Evolutionary conservation across 2,888 invertebrate species (phyloP).

Genomic region (Melanostoma mellinum): DNA sequence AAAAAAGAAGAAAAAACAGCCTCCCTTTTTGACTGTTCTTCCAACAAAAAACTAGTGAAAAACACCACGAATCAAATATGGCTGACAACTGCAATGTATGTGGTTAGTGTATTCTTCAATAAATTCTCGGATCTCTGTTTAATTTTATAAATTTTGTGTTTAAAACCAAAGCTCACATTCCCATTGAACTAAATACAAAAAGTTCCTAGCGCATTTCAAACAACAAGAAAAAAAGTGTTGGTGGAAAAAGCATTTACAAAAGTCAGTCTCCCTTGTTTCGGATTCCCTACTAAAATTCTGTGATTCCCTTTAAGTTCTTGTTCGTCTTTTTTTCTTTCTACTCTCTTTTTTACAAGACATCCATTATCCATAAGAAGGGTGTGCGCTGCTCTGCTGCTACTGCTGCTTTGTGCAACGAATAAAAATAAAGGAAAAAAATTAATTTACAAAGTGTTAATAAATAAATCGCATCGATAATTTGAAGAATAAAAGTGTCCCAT

Average conservation of each 20-base stretch:
- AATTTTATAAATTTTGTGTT: neutral
- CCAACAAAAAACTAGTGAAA: constrained; percentile 39
- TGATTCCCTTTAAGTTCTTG: constrained; percentile 66
- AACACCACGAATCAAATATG: constrained; percentile 63
- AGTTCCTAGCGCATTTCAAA: constrained; percentile 54
- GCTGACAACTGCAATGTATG: constrained; percentile 60
- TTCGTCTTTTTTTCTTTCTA: constrained; percentile 43
- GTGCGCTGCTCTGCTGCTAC: constrained; percentile 63
- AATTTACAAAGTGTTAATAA: constrained; percentile 46
- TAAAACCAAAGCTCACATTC: constrained; percentile 41
- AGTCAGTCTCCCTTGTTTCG: constrained; percentile 60
- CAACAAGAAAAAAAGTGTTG: constrained; percentile 6
- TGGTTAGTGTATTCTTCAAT: constrained; percentile 40
- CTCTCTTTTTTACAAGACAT: constrained; percentile 68
- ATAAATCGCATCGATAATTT: constrained; percentile 48
- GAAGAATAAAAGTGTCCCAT: neutral
- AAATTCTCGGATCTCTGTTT: constrained; percentile 43
- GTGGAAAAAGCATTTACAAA: constrained; percentile 11
- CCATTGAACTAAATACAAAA: constrained; percentile 47
- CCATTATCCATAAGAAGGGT: constrained; percentile 59
- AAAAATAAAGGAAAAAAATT: constrained; percentile 46
- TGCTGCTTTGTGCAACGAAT: constrained; percentile 71
- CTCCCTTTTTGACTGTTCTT: constrained; percentile 56
- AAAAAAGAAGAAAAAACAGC: constrained; percentile 43
- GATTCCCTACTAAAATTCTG: constrained; percentile 62